A percentile compares a stretch with the other conserved stretches of the same genome.
These are phyloP conservation scores for Formicarius rufipectus DNA, from an alignment of 2,113 vertebrate species.

Conservation along the genomic window DNA sequence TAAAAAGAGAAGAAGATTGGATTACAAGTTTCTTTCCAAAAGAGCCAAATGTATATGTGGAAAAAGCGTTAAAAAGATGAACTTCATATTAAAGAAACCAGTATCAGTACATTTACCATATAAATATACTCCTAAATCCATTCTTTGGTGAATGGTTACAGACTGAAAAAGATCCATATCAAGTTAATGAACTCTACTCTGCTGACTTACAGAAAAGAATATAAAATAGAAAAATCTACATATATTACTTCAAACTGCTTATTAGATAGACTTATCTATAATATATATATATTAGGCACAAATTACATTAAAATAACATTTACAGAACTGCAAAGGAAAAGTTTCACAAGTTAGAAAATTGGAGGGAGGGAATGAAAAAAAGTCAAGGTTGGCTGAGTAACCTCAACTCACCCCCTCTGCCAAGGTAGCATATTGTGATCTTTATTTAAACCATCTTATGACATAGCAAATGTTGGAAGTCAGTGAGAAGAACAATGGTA, in stretches of 20 bases:
- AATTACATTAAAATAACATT: conserved; percentile 47
- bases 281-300: conserved; percentile 32
- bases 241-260: conserved; percentile 55
- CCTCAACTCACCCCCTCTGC: neutral
- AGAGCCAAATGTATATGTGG: neutral
- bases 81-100: conserved; percentile 46
- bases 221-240: conserved; percentile 59
- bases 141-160: conserved; percentile 56
- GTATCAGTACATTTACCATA: conserved; percentile 54
- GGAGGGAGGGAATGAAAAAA: neutral
- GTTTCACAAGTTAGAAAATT: neutral
- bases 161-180: conserved; percentile 62
- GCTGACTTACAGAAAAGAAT: conserved; percentile 58
- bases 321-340: neutral
- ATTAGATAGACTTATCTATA: conserved; percentile 47
- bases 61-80: conserved; percentile 31
- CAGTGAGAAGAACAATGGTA: neutral
- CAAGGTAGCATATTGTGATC: neutral
- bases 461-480: neutral
- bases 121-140: conserved; percentile 58
- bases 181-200: conserved; percentile 70
- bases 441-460: neutral
- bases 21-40: neutral
- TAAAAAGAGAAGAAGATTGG: conserved; percentile 30
- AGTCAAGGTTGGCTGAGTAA: neutral